phyloP scores from a whole-genome alignment of 1,140 invertebrate genomes.

The Saccostrea echinata region DNA sequence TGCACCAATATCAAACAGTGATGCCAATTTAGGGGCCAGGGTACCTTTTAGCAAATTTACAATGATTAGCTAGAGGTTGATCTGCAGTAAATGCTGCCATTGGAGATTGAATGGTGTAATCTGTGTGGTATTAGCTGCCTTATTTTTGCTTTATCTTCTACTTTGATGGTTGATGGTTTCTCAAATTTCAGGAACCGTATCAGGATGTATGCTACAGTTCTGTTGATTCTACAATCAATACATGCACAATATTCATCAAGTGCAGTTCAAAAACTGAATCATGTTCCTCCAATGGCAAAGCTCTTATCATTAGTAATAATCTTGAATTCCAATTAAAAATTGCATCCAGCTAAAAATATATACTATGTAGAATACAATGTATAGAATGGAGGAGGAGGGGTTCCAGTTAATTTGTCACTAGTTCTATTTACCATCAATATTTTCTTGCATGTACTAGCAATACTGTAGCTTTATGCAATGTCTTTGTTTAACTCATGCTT shows the following conservation, averaged over 20 bases:
- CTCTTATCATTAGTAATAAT: constrained; percentile 8
- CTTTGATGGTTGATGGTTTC: constrained; percentile 20
- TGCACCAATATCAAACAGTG: background rate
- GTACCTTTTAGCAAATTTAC: constrained; percentile 16
- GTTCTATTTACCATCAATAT: background rate
- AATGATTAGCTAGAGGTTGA: background rate
- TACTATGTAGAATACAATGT: background rate
- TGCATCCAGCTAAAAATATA: background rate
- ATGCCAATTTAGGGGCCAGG: constrained; percentile 1
- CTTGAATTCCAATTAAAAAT: constrained; percentile 15
- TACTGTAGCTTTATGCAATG: background rate
- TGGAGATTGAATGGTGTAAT: background rate
- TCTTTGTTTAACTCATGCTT: background rate
- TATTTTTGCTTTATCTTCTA: background rate
- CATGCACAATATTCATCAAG: constrained; percentile 20
- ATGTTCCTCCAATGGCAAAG: background rate
- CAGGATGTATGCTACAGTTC: background rate
- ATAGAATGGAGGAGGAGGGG: background rate
- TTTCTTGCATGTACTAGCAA: background rate
- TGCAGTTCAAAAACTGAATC: constrained; percentile 6
- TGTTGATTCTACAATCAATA: background rate
- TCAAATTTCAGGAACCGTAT: background rate
- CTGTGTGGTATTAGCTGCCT: background rate
- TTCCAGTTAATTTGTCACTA: background rate
- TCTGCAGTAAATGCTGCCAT: background rate